Conservation (phyloP, 2,113 vertebrate genomes). For the Dinomys branickii region DNA sequence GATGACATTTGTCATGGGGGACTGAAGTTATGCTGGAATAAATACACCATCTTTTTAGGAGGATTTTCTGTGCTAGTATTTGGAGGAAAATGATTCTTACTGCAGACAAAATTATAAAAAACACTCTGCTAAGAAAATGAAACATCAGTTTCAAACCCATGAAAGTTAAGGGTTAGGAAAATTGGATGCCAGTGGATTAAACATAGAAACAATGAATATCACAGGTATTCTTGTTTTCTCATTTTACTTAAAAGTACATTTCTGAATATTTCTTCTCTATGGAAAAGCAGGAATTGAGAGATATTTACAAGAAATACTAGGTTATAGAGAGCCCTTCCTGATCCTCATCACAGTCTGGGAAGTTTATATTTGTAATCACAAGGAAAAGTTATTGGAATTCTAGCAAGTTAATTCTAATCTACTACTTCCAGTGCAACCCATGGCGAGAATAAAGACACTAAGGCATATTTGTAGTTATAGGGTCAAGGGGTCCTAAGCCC, state of each 20-base stretch:
- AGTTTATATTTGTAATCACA: no score
- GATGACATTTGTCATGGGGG: background rate
- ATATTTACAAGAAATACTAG: constrained; percentile 4
- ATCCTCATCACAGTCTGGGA: no score
- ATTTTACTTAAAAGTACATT: constrained; percentile 13
- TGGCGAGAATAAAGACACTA: no score
- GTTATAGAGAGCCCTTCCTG: no score
- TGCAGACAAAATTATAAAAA: background rate
- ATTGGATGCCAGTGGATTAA: constrained; percentile 21
- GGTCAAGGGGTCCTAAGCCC: no score
- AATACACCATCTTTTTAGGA: background rate
- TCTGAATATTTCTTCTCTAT: background rate
- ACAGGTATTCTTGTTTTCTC: background rate
- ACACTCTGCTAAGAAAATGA: background rate
- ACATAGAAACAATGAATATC: background rate
- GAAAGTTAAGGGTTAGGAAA: background rate
- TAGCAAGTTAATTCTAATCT: no score
- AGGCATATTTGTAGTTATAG: no score
- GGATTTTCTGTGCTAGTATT: background rate
- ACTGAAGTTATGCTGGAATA: background rate
- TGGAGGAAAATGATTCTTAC: background rate
- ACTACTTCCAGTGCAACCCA: no score
- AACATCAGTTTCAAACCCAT: background rate
- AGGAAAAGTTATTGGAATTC: no score
- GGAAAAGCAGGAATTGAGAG: background rate